Base-by-base conservation (phyloP, 2,113 vertebrate genomes). In the Osmerus mordax region DNA sequence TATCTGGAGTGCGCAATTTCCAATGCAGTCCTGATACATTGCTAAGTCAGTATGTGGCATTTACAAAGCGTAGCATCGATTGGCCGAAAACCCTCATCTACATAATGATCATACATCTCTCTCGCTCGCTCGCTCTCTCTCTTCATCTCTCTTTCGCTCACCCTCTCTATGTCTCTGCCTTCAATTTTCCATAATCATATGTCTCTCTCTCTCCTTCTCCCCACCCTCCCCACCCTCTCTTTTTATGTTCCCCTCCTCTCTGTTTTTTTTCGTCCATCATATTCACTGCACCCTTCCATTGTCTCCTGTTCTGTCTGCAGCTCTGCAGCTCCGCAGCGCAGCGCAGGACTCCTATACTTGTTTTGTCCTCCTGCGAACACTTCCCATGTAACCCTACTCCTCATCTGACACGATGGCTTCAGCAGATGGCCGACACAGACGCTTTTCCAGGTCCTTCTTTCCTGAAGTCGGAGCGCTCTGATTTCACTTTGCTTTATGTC, bases 401-500 rank as follows among this genome's bases (percentile, higher is more conserved):
- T 41, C 59, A 8, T 67, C 19, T 58, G 60, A 61, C 47, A 21
- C 18, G 68, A 80, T 69, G 75, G 52, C 68, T 70, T 80, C 78
- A 81, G 70, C 84, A 83, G 75, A 80, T 80, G 73, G 67, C 66
- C 68, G 59, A 9, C 41, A 47, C 41, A 60, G 67, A 55, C 61
- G 36, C 55, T 76, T 73, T 56, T 54, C 32, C 70, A 71, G 52
- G 75, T 41, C 25, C 25, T 19, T 18, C 19, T 55, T 15, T 18
- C 28, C 11, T 53, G n/a, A 6, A 23, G 3, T 78, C 60, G 54
- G 67, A 60, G 1, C 5, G 71, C 65, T 81, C 67, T 56, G 56
- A 65, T 78, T 85, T 87, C 74, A 69, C 72, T 66, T 51, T 67
- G 51, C 69, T 83, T 84, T 77, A 59, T 83, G 73, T 77, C 71